These are phyloP conservation scores for Bovichtus variegatus DNA, from an alignment of 2,797 vertebrate species.

Conservation along the genomic window DNA sequence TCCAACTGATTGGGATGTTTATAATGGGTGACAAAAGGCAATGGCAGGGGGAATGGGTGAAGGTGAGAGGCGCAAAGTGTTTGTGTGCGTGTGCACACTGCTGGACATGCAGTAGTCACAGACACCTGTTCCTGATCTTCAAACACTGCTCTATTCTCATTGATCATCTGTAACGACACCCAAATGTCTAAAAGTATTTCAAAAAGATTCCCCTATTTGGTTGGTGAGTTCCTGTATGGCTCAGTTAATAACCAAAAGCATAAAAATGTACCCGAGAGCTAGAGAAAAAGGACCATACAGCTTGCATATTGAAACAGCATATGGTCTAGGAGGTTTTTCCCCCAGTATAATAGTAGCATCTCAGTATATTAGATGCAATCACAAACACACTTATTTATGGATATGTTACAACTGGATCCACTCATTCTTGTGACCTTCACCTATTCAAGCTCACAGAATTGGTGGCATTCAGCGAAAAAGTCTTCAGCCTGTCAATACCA, in stretches of 20 bases:
- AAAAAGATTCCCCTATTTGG: not conserved
- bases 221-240: not conserved
- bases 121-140: conserved; percentile 63
- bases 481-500: conserved; percentile 83
- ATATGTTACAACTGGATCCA: conserved; percentile 80
- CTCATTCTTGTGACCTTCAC: conserved; percentile 82
- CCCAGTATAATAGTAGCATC: conserved; percentile 55
- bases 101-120: conserved; percentile 32
- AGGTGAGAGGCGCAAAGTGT: conserved; percentile 91
- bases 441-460: conserved; percentile 82
- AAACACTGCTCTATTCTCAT: conserved; percentile 22
- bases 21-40: conserved; percentile 92
- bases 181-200: conserved; percentile 6
- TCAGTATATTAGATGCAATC: conserved; percentile 69
- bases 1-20: conserved; percentile 98
- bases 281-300: not conserved
- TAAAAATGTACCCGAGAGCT: not conserved
- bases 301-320: not conserved
- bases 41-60: conserved; percentile 79
- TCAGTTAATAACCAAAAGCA: conserved; percentile 8
- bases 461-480: conserved; percentile 80
- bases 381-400: conserved; percentile 79
- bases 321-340: not conserved
- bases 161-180: conserved; percentile 9
- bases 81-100: conserved; percentile 49